Percentiles rank a stretch among this genome's conserved stretches.
phyloP scores from a whole-genome alignment of 2,113 vertebrate genomes.

The Athene cunicularia region DNA sequence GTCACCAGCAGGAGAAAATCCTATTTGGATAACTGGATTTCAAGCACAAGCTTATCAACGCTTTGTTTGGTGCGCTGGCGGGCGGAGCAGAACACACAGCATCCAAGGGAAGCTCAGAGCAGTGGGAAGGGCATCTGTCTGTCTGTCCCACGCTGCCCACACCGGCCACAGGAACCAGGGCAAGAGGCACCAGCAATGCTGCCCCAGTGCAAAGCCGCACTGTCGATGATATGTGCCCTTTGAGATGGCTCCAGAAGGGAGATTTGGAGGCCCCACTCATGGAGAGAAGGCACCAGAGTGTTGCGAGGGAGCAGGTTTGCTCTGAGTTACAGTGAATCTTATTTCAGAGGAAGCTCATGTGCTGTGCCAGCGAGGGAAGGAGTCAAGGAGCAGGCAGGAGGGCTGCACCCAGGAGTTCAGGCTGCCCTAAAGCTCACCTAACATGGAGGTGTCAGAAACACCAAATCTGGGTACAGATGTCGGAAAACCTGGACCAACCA shows the following conservation, averaged over 20 bases:
- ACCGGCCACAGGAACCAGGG: background rate
- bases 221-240: fast-evolving
- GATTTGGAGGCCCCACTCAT: background rate
- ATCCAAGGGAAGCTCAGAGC: background rate
- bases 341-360: background rate
- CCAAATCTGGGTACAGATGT: background rate
- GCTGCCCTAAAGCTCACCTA: background rate
- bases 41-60: background rate
- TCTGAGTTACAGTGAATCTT: background rate
- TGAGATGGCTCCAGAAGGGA: background rate
- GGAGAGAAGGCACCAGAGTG: background rate
- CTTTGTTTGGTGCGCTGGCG: fast-evolving
- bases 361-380: background rate
- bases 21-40: constrained; percentile 57
- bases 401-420: background rate
- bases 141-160: background rate
- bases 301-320: background rate
- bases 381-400: background rate
- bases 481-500: background rate
- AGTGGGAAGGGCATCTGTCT: fast-evolving
- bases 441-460: background rate
- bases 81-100: background rate
- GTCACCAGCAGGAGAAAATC: constrained; percentile 13
- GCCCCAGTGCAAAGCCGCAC: fast-evolving
- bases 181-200: background rate